Evolutionary conservation across 2,888 invertebrate species (phyloP).

Genomic region (Drosophila putrida): DNA sequence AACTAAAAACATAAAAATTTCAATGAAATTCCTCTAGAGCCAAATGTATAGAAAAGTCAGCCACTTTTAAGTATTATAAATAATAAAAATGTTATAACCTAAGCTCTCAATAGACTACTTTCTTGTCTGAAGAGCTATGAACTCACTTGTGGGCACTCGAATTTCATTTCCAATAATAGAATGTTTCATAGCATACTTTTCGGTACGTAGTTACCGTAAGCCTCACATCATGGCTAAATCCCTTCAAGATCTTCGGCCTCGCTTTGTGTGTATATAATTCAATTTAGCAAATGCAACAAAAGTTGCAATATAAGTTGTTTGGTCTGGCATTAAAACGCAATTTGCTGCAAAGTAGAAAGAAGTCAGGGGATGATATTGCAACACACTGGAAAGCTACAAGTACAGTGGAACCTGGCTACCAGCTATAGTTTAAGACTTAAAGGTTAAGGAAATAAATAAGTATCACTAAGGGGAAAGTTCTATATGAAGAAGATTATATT

Average conservation of each 20-base stretch:
- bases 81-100: constrained; percentile 8
- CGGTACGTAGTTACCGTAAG: neutral
- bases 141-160: neutral
- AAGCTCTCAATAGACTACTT: constrained; percentile 4
- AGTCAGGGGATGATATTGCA: neutral
- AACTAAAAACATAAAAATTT: neutral
- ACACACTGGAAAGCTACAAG: neutral
- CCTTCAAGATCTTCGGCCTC: neutral
- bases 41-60: neutral
- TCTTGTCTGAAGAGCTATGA: neutral
- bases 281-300: constrained; percentile 76
- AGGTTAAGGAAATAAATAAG: too few relatives aligned
- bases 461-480: too few relatives aligned
- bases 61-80: neutral
- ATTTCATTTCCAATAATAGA: constrained; percentile 9
- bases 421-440: too few relatives aligned
- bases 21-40: neutral
- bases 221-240: constrained; percentile 5
- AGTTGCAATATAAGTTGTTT: constrained; percentile 67
- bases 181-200: constrained; percentile 12
- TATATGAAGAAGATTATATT: too few relatives aligned
- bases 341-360: constrained; percentile 49
- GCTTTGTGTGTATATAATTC: constrained; percentile 61
- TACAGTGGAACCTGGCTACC: neutral
- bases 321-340: constrained; percentile 69